Conservation (phyloP, 1,140 invertebrate genomes). For the Thaumetopoea pityocampa region DNA sequence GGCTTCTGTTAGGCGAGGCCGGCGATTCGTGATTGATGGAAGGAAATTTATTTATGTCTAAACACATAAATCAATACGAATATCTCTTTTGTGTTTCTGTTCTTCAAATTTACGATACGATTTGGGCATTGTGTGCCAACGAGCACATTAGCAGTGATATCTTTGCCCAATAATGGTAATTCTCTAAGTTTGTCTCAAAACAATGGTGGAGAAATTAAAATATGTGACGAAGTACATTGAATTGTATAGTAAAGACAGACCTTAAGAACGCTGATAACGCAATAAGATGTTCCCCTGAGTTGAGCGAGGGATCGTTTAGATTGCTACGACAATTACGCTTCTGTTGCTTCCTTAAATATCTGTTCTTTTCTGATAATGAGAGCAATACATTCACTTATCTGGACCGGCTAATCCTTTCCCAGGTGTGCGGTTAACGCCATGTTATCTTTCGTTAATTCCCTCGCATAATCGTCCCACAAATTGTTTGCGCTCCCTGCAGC, state of each 20-base stretch:
- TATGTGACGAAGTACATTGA: slow-evolving; percentile 36
- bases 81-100: slow-evolving; percentile 1
- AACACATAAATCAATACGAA: neutral
- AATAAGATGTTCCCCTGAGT: slow-evolving; percentile 29
- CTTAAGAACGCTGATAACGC: slow-evolving; percentile 30
- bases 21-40: slow-evolving; percentile 15
- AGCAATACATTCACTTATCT: slow-evolving; percentile 62
- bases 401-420: slow-evolving; percentile 42
- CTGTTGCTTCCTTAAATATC: slow-evolving; percentile 35
- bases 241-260: slow-evolving; percentile 37
- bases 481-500: slow-evolving; percentile 32
- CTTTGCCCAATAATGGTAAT: slow-evolving; percentile 31
- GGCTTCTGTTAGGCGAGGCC: slow-evolving; percentile 30
- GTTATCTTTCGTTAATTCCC: slow-evolving; percentile 60
- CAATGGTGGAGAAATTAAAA: slow-evolving; percentile 47
- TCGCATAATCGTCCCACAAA: slow-evolving; percentile 42
- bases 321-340: slow-evolving; percentile 28
- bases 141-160: slow-evolving; percentile 23
- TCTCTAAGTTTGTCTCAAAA: slow-evolving; percentile 27
- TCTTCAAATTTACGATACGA: neutral
- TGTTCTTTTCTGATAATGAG: slow-evolving; percentile 47
- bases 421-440: slow-evolving; percentile 47
- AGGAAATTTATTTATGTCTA: slow-evolving; percentile 1
- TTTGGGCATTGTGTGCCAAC: slow-evolving; percentile 10
- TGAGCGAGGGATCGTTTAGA: slow-evolving; percentile 36